Percentiles rank a stretch among this genome's conserved stretches.
Conservation (phyloP, 1,140 invertebrate genomes). For the Lithobius niger region DNA sequence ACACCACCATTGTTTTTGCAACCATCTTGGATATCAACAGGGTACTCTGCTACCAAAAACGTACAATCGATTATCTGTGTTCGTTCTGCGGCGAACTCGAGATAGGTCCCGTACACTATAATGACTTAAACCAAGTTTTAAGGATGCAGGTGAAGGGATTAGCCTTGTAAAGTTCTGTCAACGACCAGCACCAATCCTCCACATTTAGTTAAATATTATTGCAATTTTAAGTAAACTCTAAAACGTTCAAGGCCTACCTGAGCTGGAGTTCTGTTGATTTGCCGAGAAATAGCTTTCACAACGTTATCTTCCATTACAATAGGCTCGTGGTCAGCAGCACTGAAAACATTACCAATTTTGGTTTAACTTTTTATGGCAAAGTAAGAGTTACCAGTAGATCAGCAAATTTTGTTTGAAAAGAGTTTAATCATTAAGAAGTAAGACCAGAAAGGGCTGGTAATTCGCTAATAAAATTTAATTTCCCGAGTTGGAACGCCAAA, state of each 20-base stretch:
- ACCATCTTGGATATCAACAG: too few species aligned
- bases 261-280: constrained; percentile 50
- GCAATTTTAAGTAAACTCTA: neutral
- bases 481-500: too few species aligned
- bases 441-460: too few species aligned
- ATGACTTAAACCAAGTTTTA: neutral
- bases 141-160: neutral
- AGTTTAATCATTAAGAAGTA: too few species aligned
- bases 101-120: too few species aligned
- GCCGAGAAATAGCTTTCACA: constrained; percentile 46
- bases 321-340: constrained; percentile 3
- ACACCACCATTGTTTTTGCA: too few species aligned
- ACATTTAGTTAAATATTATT: neutral
- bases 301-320: constrained; percentile 40
- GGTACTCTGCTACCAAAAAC: too few species aligned
- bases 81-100: neutral
- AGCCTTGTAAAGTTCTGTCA: neutral
- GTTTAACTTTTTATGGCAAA: too few species aligned
- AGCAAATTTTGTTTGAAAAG: too few species aligned
- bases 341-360: too few species aligned
- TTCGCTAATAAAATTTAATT: too few species aligned
- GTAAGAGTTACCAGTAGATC: too few species aligned
- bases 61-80: neutral
- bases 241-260: constrained; percentile 41
- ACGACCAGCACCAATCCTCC: neutral